These are phyloP conservation scores for Aradophagus sp. DNA, from an alignment of 1,140 invertebrate species.

Conservation along the genomic window DNA sequence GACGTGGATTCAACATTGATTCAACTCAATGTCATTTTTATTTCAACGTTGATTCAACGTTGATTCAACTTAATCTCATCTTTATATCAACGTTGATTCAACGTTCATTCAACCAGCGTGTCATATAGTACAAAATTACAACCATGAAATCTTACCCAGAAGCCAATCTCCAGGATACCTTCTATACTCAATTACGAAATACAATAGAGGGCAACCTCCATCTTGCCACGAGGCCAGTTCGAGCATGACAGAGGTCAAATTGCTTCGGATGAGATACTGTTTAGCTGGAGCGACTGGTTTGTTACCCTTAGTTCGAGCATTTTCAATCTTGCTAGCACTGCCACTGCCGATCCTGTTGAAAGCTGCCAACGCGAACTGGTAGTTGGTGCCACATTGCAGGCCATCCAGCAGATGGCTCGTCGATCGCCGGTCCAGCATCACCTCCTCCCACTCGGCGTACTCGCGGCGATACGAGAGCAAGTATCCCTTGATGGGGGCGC, in stretches of 20 bases:
- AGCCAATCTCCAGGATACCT: constrained; percentile 75
- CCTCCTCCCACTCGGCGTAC: constrained; percentile 78
- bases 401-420: constrained; percentile 75
- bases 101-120: too few relatives aligned
- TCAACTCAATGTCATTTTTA: too few relatives aligned
- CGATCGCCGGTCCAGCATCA: constrained; percentile 68
- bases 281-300: constrained; percentile 74
- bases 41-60: too few relatives aligned
- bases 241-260: constrained; percentile 78
- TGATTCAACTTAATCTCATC: too few relatives aligned
- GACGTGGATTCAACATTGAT: too few relatives aligned
- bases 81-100: too few relatives aligned
- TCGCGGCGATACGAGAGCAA: constrained; percentile 77
- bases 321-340: constrained; percentile 74
- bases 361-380: constrained; percentile 76
- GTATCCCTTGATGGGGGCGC: constrained; percentile 76
- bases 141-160: constrained; percentile 58
- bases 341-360: constrained; percentile 78
- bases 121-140: too few relatives aligned
- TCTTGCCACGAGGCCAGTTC: constrained; percentile 80
- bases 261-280: constrained; percentile 75
- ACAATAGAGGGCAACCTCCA: constrained; percentile 79
- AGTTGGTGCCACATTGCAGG: constrained; percentile 78
- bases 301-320: constrained; percentile 78
- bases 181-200: constrained; percentile 80